Evolutionary conservation across 2,888 invertebrate species (phyloP).

Genomic region (Drosophila flavopinicola): DNA sequence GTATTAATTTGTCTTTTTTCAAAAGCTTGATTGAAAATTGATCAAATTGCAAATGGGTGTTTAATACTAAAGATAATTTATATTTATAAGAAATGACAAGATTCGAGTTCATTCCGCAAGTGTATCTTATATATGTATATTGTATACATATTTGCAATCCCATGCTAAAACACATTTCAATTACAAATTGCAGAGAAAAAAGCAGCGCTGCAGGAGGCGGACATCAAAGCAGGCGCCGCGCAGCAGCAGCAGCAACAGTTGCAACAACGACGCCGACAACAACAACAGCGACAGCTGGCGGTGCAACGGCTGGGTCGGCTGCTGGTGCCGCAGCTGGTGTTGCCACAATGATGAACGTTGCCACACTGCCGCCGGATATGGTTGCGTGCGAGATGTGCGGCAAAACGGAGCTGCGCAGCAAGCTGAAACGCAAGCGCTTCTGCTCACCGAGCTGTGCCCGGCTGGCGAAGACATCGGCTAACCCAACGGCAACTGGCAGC

Average conservation of each 20-base stretch:
- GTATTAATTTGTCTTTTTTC: too few species aligned
- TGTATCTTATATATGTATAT: too few species aligned
- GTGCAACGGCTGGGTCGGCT: neutral
- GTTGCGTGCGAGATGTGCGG: conserved; percentile 90
- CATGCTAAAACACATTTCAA: too few species aligned
- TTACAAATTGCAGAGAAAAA: conserved; percentile 79
- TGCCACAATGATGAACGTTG: conserved; percentile 16
- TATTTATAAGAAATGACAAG: too few species aligned
- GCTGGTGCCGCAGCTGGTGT: neutral
- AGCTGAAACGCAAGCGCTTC: conserved; percentile 91
- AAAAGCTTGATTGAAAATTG: too few species aligned
- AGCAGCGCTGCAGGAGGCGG: conserved; percentile 76
- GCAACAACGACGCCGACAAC: conserved; percentile 3
- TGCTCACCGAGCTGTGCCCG: conserved; percentile 90
- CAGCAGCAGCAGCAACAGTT: too few species aligned
- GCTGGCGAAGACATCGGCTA: conserved; percentile 83
- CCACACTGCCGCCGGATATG: conserved; percentile 75
- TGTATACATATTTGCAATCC: too few species aligned
- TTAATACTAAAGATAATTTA: too few species aligned
- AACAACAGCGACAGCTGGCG: conserved; percentile 13
- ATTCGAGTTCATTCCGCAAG: too few species aligned
- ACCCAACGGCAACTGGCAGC: neutral
- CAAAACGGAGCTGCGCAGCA: conserved; percentile 87
- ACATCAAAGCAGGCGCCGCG: conserved; percentile 41
- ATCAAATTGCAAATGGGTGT: too few species aligned